These are phyloP conservation scores for Heliconius congener DNA, from an alignment of 1,140 invertebrate species.

Conservation along the genomic window DNA sequence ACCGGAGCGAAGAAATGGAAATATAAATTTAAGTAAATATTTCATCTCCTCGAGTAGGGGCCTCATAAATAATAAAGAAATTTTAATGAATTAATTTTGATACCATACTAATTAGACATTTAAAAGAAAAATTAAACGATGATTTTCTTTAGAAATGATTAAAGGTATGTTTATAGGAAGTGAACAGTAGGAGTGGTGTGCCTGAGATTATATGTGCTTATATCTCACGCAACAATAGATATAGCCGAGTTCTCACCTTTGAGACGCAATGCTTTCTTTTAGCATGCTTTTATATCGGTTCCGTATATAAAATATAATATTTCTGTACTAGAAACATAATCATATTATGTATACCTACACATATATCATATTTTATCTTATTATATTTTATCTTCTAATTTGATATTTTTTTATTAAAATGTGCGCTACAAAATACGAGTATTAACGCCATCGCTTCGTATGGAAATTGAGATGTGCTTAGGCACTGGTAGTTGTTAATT, in stretches of 20 bases:
- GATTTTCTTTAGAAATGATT: constrained; percentile 26
- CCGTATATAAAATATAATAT: not conserved
- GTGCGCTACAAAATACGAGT: too few relatives aligned
- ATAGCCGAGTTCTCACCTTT: constrained; percentile 39
- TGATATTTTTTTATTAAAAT: too few relatives aligned
- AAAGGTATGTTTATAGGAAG: constrained; percentile 15
- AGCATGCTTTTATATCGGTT: not conserved
- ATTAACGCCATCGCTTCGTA: too few relatives aligned
- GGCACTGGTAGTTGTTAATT: too few relatives aligned
- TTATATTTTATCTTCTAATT: too few relatives aligned
- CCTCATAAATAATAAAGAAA: not conserved
- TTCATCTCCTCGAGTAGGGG: too few relatives aligned
- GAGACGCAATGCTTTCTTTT: not conserved
- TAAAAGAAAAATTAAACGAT: not conserved
- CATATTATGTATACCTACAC: not conserved
- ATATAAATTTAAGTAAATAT: too few relatives aligned
- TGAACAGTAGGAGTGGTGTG: constrained; percentile 20
- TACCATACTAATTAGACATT: not conserved
- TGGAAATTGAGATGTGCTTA: too few relatives aligned
- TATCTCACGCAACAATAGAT: constrained; percentile 41
- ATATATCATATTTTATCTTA: too few relatives aligned
- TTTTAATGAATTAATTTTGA: not conserved
- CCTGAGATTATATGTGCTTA: constrained; percentile 19
- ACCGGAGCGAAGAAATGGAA: too few relatives aligned
- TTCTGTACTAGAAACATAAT: not conserved